Conservation (phyloP, 2,888 invertebrate genomes). For the Drosophila kanekoi region DNA sequence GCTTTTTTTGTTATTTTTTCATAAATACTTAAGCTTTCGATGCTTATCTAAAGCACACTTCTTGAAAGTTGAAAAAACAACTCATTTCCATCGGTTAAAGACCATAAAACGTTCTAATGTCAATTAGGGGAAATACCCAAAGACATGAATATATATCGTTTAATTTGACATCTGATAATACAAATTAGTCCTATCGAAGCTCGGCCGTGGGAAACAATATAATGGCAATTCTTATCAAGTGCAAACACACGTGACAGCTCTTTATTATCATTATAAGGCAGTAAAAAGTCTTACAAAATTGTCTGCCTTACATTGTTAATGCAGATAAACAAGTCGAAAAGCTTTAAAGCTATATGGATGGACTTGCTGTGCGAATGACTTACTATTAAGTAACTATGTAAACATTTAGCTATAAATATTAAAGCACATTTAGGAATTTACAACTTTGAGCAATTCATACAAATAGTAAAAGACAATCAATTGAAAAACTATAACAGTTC, state of each 20-base stretch:
- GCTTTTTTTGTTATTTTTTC: constrained; percentile 21
- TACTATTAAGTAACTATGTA: no score
- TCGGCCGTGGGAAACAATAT: constrained; percentile 20
- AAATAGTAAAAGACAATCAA: no score
- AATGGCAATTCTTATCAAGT: constrained; percentile 10
- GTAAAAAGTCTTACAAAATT: constrained; percentile 4
- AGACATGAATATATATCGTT: neutral
- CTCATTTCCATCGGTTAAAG: constrained; percentile 1
- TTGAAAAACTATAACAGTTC: no score
- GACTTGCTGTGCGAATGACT: no score
- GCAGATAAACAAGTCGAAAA: constrained; percentile 8
- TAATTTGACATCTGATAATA: constrained; percentile 19
- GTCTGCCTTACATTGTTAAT: constrained; percentile 9
- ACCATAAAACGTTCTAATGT: neutral
- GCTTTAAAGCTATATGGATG: no score
- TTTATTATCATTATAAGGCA: neutral
- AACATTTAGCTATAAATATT: neutral
- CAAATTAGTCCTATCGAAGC: neutral
- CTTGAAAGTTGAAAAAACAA: neutral
- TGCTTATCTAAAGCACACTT: constrained; percentile 20
- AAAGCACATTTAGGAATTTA: neutral
- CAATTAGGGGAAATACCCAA: neutral
- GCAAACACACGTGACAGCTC: neutral
- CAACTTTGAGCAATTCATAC: no score
- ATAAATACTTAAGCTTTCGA: constrained; percentile 7